Conservation (phyloP, 2,888 invertebrate genomes). For the Epirrita christyi region DNA sequence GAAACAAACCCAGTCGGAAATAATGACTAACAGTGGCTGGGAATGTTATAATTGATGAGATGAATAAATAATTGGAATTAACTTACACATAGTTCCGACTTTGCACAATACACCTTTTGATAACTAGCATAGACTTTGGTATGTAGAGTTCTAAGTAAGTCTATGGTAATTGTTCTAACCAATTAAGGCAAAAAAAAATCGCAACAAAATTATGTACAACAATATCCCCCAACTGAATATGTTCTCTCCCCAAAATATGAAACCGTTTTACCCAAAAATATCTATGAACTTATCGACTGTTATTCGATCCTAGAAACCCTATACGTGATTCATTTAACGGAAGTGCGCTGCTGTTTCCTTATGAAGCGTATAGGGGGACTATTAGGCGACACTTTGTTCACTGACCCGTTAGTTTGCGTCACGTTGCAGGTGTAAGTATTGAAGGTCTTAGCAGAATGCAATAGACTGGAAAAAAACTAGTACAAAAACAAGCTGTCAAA, state of each 20-base stretch:
- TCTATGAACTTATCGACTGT: constrained; percentile 5
- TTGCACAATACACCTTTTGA: not conserved
- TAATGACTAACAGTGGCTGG: constrained; percentile 24
- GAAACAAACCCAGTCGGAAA: constrained; percentile 15
- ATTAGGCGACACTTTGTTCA: not conserved
- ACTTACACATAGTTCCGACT: constrained; percentile 1
- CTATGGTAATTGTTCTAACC: no score
- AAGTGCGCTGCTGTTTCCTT: constrained; percentile 15
- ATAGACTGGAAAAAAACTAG: no score
- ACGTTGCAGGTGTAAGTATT: not conserved
- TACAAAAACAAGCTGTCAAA: no score
- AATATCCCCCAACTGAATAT: no score
- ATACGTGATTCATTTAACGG: constrained; percentile 14
- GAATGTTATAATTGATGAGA: constrained; percentile 28
- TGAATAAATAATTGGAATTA: constrained; percentile 14
- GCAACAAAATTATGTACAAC: no score
- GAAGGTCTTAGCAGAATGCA: not conserved
- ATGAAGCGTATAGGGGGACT: constrained; percentile 11
- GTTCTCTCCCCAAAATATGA: not conserved
- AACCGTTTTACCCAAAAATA: not conserved
- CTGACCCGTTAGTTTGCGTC: constrained; percentile 5
- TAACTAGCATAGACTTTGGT: not conserved
- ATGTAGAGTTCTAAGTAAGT: no score
- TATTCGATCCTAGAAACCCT: constrained; percentile 14
- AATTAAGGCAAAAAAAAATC: no score